phyloP scores from a whole-genome alignment of 2,113 vertebrate genomes.

The Perca schrenkii region DNA sequence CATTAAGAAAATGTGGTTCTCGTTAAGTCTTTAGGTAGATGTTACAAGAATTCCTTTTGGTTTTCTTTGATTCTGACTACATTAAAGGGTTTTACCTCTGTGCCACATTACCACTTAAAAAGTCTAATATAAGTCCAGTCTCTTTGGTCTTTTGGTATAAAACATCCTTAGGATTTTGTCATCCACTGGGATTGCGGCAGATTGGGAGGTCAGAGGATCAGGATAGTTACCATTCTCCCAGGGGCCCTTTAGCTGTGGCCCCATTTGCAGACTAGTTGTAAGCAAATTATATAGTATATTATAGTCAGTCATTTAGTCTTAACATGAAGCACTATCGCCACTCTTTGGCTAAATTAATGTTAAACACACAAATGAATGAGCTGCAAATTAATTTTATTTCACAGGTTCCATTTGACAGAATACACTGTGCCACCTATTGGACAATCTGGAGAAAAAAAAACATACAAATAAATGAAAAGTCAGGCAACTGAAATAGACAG shows the following conservation, averaged over 20 bases:
- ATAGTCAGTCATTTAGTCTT: background rate
- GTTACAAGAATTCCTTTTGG: background rate
- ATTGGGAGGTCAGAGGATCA: slow-evolving; percentile 34
- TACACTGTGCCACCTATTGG: background rate
- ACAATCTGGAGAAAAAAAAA: slow-evolving; percentile 28
- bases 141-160: slow-evolving; percentile 22
- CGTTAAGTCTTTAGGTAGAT: slow-evolving; percentile 26
- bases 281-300: slow-evolving; percentile 2
- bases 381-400: slow-evolving; percentile 45
- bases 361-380: background rate
- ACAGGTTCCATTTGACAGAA: background rate
- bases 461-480: background rate
- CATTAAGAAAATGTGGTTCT: slow-evolving; percentile 32
- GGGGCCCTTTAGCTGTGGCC: background rate
- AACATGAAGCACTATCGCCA: slow-evolving; percentile 35
- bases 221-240: background rate
- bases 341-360: slow-evolving; percentile 22
- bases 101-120: background rate
- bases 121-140: background rate
- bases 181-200: slow-evolving; percentile 9
- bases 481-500: background rate
- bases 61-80: slow-evolving; percentile 15
- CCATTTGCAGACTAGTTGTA: background rate
- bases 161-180: slow-evolving; percentile 23
- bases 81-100: slow-evolving; percentile 7